A percentile compares a stretch with the other conserved stretches of the same genome.
phyloP scores from a whole-genome alignment of 2,888 invertebrate genomes.

The Zhengitettix transpicula region DNA sequence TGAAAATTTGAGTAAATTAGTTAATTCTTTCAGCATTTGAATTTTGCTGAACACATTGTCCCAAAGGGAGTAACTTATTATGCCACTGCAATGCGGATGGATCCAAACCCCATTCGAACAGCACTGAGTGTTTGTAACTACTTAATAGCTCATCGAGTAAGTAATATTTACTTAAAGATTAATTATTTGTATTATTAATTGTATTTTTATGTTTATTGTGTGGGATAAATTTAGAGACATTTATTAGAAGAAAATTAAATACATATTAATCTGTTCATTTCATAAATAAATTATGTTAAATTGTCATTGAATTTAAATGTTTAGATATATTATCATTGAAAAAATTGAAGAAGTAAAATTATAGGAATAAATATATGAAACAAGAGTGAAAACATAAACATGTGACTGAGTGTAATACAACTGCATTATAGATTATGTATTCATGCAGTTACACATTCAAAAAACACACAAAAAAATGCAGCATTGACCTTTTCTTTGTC shows the following conservation, averaged over 20 bases:
- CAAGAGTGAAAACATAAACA: too few relatives aligned
- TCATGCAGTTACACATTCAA: too few relatives aligned
- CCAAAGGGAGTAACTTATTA: slow-evolving; percentile 74
- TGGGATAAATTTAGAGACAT: neutral
- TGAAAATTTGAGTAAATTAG: too few relatives aligned
- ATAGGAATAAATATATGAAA: too few relatives aligned
- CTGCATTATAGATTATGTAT: too few relatives aligned
- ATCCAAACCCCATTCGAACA: slow-evolving; percentile 87
- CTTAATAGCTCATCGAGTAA: slow-evolving; percentile 42
- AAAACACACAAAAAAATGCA: too few relatives aligned
- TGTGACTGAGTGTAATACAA: too few relatives aligned
- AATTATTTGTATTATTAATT: neutral
- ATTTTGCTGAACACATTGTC: slow-evolving; percentile 68
- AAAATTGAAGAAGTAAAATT: too few relatives aligned
- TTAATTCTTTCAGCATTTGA: slow-evolving; percentile 48
- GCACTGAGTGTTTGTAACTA: slow-evolving; percentile 86
- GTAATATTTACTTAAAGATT: neutral
- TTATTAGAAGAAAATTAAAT: neutral
- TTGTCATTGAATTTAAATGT: neutral
- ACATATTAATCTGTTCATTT: neutral
- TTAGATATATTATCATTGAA: too few relatives aligned
- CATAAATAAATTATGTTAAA: neutral
- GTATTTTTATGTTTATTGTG: neutral
- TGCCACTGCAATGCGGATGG: slow-evolving; percentile 80
- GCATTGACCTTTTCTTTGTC: too few relatives aligned